Percentiles rank a stretch among this genome's conserved stretches.
These are phyloP conservation scores for Cydia strobilella DNA, from an alignment of 1,140 invertebrate genomes.

Conservation along the genomic window DNA sequence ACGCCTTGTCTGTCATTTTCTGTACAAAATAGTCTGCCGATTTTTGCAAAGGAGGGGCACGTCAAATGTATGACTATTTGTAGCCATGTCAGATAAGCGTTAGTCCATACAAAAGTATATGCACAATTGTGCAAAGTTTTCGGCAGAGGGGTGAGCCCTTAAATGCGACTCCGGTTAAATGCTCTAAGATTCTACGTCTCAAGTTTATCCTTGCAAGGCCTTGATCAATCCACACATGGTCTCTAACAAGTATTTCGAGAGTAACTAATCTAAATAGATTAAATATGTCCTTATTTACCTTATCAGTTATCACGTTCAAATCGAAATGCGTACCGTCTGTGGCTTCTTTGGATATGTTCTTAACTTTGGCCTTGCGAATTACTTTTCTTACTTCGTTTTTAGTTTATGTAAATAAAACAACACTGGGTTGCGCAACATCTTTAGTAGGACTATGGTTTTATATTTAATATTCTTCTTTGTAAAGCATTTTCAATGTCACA, in stretches of 20 bases:
- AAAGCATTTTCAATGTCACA: background rate
- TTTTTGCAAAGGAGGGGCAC: too few relatives aligned
- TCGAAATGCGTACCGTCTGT: slow-evolving; percentile 23
- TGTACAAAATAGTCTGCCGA: too few relatives aligned
- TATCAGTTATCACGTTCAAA: slow-evolving; percentile 2
- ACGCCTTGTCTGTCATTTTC: too few relatives aligned
- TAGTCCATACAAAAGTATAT: too few relatives aligned
- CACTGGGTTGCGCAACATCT: slow-evolving; percentile 11
- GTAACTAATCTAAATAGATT: slow-evolving; percentile 18
- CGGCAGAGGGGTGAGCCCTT: too few relatives aligned
- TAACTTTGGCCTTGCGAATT: slow-evolving; percentile 19
- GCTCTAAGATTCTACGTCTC: background rate
- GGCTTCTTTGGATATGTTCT: slow-evolving; percentile 1
- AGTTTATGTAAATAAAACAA: slow-evolving; percentile 12
- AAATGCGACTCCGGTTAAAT: too few relatives aligned
- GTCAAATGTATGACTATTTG: too few relatives aligned
- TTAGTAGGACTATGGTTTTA: background rate
- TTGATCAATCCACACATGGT: background rate
- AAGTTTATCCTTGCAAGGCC: background rate
- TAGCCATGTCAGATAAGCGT: too few relatives aligned
- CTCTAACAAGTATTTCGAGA: slow-evolving; percentile 29
- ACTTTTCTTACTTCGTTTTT: slow-evolving; percentile 18
- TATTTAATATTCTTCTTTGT: background rate
- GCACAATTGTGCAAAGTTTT: too few relatives aligned
- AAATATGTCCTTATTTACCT: slow-evolving; percentile 20